Base-by-base conservation (phyloP, 2,113 vertebrate species). In the Aspiorhynchus laticeps region DNA sequence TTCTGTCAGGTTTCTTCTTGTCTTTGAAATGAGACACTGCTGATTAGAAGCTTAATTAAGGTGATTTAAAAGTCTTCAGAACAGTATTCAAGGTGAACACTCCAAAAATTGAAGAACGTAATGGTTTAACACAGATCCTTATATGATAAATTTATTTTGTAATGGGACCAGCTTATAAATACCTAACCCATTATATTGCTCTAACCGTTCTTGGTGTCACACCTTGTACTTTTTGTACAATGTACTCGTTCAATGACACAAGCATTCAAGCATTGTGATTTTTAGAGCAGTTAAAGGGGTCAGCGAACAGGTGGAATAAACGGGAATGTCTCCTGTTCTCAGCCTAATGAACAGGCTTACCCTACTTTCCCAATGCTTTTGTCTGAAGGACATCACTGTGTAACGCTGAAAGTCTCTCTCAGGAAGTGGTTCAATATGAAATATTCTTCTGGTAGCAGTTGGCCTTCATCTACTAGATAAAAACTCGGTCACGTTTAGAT, bases 381-480 rank as follows among this genome's bases (percentile, higher is more conserved):
- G 81, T 89, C 82, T 90, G 92, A 93, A 94, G 93, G 92, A 91
- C 92, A 87, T 73, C 38, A 83, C 46, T 79, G 82, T 53, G 87
- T 80, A 71, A 83, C 48, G 82, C 36, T 38, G n/a, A 71, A 85
- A 51, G 48, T 51, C 48, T 51, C 48, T 51, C 48, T 51, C 48
- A 51, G 48, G 48, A 83, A 36, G 33, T 5, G 73, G 15, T 86
- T 74, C 63, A 80, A 43, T 83, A 76, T 59, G 51, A 83, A 78
- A 88, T 78, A n/a, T 26, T 78, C 59, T 83, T 46, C 24, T 56
- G 48, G 6, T 12, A 33, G 36, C 28, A 8, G 31, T 74, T 63
- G 19, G 51, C n/a, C 48, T 78, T 63, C 33, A 71, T 36, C 43
- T 24, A 11, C 24, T 24, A 7, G 78, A 81, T 26, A 73, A 61